phyloP scores from a whole-genome alignment of 2,888 invertebrate genomes.

The Lycophotia porphyrea region DNA sequence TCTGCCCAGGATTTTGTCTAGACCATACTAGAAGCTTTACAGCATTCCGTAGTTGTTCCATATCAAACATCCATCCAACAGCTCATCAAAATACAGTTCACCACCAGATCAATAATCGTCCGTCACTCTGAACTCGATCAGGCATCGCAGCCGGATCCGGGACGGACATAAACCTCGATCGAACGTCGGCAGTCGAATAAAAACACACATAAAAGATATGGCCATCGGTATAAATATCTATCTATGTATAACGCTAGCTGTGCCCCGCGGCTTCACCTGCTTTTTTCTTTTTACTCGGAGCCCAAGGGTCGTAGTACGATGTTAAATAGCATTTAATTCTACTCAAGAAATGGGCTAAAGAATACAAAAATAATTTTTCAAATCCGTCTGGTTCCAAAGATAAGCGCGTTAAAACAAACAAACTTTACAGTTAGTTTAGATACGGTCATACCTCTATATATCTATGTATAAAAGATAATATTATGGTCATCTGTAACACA shows the following conservation, averaged over 20 bases:
- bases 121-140: slow-evolving; percentile 15
- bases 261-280: background rate
- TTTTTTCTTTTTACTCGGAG: background rate
- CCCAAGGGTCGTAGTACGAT: background rate
- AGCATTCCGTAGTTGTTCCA: background rate
- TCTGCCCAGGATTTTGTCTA: background rate
- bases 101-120: slow-evolving; percentile 31
- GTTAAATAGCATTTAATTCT: too few relatives aligned
- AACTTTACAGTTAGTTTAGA: background rate
- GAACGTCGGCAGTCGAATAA: slow-evolving; percentile 30
- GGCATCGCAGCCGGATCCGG: slow-evolving; percentile 41
- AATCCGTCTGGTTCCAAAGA: background rate
- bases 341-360: too few relatives aligned
- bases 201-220: slow-evolving; percentile 61
- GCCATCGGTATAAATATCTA: slow-evolving; percentile 40
- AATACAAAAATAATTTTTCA: too few relatives aligned
- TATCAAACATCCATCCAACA: background rate
- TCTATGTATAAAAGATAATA: slow-evolving; percentile 46
- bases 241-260: background rate
- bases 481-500: slow-evolving; percentile 59
- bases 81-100: slow-evolving; percentile 17
- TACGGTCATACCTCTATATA: background rate
- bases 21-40: background rate
- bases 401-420: background rate
- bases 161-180: slow-evolving; percentile 40